phyloP scores from a whole-genome alignment of 2,797 vertebrate genomes.

The Eurystomus glaucurus region DNA sequence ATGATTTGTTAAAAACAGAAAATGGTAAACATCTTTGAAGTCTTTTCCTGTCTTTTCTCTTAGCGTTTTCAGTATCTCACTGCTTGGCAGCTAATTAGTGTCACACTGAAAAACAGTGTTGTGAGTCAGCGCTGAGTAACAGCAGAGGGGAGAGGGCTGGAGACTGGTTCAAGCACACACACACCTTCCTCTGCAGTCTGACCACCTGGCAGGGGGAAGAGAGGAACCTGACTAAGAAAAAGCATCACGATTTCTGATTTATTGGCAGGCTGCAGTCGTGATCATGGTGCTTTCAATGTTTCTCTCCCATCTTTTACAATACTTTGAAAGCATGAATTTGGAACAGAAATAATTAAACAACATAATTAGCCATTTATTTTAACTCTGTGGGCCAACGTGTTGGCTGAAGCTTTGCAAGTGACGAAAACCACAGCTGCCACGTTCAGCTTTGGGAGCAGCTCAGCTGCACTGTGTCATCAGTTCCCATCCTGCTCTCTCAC shows the following conservation, averaged over 20 bases:
- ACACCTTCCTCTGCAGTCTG: constrained; percentile 1
- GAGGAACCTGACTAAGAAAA: constrained; percentile 24
- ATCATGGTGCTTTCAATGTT: not conserved
- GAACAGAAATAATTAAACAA: constrained; percentile 77
- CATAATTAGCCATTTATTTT: constrained; percentile 80
- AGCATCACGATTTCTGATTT: constrained; percentile 22
- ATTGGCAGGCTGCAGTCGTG: not conserved
- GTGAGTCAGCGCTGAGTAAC: constrained; percentile 28
- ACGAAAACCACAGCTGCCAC: constrained; percentile 76
- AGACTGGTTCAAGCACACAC: not conserved
- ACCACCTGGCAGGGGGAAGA: not conserved
- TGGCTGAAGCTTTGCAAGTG: constrained; percentile 78
- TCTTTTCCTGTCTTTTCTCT: constrained; percentile 20
- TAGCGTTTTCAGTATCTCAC: constrained; percentile 7
- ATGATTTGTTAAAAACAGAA: not conserved
- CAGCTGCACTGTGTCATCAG: constrained; percentile 79
- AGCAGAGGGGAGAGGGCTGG: constrained; percentile 3
- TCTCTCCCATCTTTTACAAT: constrained; percentile 54
- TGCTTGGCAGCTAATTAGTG: not conserved
- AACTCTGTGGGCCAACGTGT: constrained; percentile 76
- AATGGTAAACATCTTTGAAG: constrained; percentile 31
- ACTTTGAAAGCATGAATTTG: constrained; percentile 70
- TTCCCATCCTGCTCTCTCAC: constrained; percentile 76
- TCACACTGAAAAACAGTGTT: constrained; percentile 21
- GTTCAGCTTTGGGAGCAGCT: constrained; percentile 80